phyloP scores from a whole-genome alignment of 1,140 invertebrate species.

The Brachionus plicatilis region DNA sequence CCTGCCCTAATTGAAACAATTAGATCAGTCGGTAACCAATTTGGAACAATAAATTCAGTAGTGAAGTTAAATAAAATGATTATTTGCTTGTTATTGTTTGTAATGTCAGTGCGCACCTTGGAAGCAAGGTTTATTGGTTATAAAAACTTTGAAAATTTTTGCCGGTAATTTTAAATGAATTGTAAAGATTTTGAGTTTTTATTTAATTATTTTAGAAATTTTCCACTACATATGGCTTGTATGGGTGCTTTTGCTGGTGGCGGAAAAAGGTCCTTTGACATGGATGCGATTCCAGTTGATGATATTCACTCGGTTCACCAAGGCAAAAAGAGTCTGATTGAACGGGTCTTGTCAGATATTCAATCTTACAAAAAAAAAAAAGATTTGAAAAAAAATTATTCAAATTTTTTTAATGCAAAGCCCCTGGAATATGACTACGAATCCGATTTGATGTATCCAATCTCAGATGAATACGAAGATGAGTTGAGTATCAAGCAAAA shows the following conservation, averaged over 20 bases:
- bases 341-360: background rate
- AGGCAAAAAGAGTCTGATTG: background rate
- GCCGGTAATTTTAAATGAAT: background rate
- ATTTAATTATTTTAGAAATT: background rate
- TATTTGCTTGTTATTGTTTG: background rate
- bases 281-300: background rate
- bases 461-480: background rate
- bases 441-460: background rate
- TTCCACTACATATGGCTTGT: slow-evolving; percentile 25
- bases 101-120: background rate
- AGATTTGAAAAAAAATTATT: background rate
- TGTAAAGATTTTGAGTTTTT: background rate
- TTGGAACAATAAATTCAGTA: background rate
- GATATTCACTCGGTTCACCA: background rate
- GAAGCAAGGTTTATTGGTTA: background rate
- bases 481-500: background rate
- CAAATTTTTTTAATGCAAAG: background rate
- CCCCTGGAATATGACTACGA: background rate
- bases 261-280: slow-evolving; percentile 21
- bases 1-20: too few relatives aligned
- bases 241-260: slow-evolving; percentile 39
- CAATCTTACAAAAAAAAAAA: background rate
- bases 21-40: too few relatives aligned
- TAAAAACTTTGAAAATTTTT: background rate
- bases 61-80: background rate